Conservation (phyloP, 2,797 vertebrate species). For the Okamejei kenojei region DNA sequence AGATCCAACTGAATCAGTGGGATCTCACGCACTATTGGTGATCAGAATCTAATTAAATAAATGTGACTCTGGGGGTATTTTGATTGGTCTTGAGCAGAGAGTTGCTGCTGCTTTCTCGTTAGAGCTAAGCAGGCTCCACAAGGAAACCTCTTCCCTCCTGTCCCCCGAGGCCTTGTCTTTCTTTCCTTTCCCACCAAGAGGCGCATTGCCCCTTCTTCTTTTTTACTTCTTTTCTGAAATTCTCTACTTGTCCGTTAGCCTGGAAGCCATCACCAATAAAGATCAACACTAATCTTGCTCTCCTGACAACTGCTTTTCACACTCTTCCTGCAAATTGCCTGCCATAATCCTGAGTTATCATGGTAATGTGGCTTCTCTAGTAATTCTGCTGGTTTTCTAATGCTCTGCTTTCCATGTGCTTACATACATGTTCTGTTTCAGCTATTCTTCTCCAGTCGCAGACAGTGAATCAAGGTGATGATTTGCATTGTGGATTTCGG, state of each 20-base stretch:
- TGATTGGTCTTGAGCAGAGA: background rate
- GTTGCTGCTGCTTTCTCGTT: background rate
- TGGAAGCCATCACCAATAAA: background rate
- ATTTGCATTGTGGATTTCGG: slow-evolving; percentile 65
- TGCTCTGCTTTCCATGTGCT: slow-evolving; percentile 54
- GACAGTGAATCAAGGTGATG: slow-evolving; percentile 98
- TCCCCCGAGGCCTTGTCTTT: no score
- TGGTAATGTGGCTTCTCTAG: background rate
- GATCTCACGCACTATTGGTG: background rate
- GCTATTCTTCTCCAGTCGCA: slow-evolving; percentile 88
- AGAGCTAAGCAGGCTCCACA: no score
- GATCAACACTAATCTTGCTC: background rate
- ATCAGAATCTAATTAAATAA: background rate
- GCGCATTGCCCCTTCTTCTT: background rate
- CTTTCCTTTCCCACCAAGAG: background rate
- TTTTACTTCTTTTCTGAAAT: background rate
- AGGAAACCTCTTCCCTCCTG: background rate
- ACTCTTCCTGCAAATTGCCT: background rate
- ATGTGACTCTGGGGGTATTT: background rate
- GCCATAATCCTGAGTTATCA: background rate
- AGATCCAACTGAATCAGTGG: no score
- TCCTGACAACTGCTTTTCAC: background rate
- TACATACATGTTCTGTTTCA: slow-evolving; percentile 80
- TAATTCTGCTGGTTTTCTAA: background rate
- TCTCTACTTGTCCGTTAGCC: background rate